Base-by-base conservation (phyloP, 2,888 invertebrate genomes). In the Halocaridina rubra region DNA sequence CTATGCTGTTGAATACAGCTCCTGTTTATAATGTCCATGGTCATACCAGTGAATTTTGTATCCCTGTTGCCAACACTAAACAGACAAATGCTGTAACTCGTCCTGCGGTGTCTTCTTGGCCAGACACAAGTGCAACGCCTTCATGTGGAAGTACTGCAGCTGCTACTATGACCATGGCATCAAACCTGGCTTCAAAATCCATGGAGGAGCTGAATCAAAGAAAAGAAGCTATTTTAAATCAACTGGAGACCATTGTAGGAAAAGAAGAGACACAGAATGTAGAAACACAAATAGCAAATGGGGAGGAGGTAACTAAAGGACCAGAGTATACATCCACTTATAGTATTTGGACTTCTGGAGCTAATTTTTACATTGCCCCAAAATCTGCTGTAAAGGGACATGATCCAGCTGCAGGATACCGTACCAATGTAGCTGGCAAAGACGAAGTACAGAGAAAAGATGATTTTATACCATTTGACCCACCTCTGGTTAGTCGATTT, bases 401-500 rank as follows among this genome's bases (percentile, higher is more conserved):
- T 24, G 82, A 86, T 32, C 86, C 86, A 46, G 39, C 71, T 16
- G 75, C 75, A 3, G 86, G 86, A 10, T 86, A 86, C 69, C 82
- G 86, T 3, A 80, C 86, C 30, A 33, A 77, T 32, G 39, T 74
- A 19, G 69, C 75, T 0, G 39, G 53, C 10, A 80, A 84, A 27
- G 84, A 84, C 13, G 79, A 80, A n/a, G 29, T 33, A 24, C 78
- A 77, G 71, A 80, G 81, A 53, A 93, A 94, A 88, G 94, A 94
- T 89, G 93, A 94, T 89, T 93, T 94, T 89, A 93, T 94, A 80
- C 94, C 94, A 7, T 94, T 94, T 90, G 94, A 94, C 89, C 92
- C 93, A 39, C 93, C 94, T 0, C 91, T 93, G 29, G 93, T 93
- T 22, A 94, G 93, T 88, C 94, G 94, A 90, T 94, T 93, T 90